A percentile compares a stretch with the other conserved stretches of the same genome.
Conservation (phyloP, 2,797 vertebrate genomes). For the Notamacropus eugenii region DNA sequence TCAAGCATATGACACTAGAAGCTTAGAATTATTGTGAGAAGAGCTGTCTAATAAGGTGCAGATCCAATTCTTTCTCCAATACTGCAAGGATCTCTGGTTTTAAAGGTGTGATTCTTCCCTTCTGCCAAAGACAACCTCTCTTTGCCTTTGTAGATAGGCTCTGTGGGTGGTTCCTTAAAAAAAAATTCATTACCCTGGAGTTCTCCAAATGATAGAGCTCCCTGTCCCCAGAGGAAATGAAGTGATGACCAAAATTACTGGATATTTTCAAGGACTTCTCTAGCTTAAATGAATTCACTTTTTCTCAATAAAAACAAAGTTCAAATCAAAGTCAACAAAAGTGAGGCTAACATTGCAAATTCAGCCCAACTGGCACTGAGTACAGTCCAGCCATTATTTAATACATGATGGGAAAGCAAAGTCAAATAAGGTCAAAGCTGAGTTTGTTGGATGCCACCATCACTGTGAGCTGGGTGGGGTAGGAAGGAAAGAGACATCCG, state of each 20-base stretch:
- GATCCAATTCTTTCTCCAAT: background rate
- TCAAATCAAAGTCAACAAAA: background rate
- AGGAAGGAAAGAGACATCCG: background rate
- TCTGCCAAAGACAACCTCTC: background rate
- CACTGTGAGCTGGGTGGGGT: background rate
- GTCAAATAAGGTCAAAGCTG: background rate
- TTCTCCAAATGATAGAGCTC: background rate
- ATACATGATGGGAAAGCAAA: background rate
- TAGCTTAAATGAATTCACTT: background rate
- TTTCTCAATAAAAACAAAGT: background rate
- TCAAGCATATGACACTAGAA: background rate
- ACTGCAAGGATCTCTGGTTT: background rate
- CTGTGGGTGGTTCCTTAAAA: background rate
- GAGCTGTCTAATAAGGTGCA: background rate
- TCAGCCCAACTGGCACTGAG: background rate
- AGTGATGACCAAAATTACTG: background rate
- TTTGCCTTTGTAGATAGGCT: background rate
- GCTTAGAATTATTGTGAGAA: background rate
- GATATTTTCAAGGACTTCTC: background rate
- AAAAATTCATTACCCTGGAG: background rate
- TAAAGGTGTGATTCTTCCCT: background rate
- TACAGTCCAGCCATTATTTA: background rate
- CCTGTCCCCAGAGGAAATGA: background rate
- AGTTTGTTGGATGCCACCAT: background rate
- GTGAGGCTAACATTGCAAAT: background rate